These are phyloP conservation scores for Stomorhina lunata DNA, from an alignment of 2,888 invertebrate species.

Conservation along the genomic window DNA sequence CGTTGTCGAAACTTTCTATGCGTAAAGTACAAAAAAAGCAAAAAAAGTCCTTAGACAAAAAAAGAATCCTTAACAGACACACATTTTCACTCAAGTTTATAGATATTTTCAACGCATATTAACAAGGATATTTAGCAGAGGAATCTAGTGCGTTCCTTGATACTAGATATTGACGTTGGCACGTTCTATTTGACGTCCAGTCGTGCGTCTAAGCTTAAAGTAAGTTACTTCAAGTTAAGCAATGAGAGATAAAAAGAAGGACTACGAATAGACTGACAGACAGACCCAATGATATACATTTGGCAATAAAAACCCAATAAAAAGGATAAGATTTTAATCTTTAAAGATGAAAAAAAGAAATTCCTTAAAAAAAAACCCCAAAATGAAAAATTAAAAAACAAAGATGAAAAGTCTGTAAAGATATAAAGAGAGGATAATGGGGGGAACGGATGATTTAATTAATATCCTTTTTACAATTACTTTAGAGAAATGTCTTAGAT, in stretches of 20 bases:
- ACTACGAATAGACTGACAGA: not conserved
- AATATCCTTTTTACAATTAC: too few species aligned
- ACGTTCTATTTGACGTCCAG: slow-evolving; percentile 58
- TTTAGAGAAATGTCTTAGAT: too few species aligned
- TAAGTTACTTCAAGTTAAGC: not conserved
- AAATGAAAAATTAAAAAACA: not conserved
- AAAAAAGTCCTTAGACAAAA: not conserved
- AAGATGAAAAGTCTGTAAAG: not conserved
- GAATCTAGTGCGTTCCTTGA: slow-evolving; percentile 16
- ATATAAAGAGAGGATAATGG: too few species aligned
- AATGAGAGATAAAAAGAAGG: not conserved
- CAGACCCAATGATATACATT: not conserved
- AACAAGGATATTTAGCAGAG: slow-evolving; percentile 40
- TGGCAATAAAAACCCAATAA: not conserved
- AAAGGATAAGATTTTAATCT: slow-evolving; percentile 46
- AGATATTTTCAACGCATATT: slow-evolving; percentile 43
- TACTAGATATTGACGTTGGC: slow-evolving; percentile 26
- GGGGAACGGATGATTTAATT: too few species aligned
- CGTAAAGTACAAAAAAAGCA: slow-evolving; percentile 39
- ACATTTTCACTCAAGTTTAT: not conserved
- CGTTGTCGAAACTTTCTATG: slow-evolving; percentile 34
- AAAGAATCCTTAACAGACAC: slow-evolving; percentile 32
- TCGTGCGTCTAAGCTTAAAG: slow-evolving; percentile 48
- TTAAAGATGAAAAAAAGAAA: slow-evolving; percentile 35
- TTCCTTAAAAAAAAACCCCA: not conserved